Base-by-base conservation (phyloP, 2,113 vertebrate species). In the Antechinus stuartii region DNA sequence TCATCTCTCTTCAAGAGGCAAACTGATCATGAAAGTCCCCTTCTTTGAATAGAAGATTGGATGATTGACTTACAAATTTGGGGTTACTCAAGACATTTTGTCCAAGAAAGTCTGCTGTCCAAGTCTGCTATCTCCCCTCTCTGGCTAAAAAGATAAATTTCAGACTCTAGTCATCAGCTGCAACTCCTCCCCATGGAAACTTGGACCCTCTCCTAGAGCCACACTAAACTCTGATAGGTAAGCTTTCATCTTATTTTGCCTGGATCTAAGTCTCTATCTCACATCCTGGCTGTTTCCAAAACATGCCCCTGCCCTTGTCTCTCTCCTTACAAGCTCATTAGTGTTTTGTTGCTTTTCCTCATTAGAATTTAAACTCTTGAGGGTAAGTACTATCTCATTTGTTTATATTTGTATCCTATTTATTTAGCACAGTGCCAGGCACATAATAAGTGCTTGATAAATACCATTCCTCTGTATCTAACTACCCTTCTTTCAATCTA, bases 211-310 rank as follows among this genome's bases (percentile, higher is more conserved):
- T 84, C 6, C 68, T 22, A 16, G n/a, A 84, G 19, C 35, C n/a
- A 84, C 61, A 76, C 68, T 84, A n/a, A 42, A n/a, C 2, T 84
- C n/a, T 23, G 35, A 84, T 84, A 84, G 68, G n/a, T 42, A 35
- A 84, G 68, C 35, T 84, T 84, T 84, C n/a, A 84, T 84, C n/a
- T 84, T 84, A 84, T 84, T 84, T 57, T 84, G n/a, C n/a, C n/a
- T 84, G 68, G 16, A 42, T 84, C 68, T 42, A 84, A 42, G 68
- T 23, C 61, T 42, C 68, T 84, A 84, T 42, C 35, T 84, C 19
- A 42, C 7, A 84, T 84, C n/a, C 7, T 42, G 16, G 6, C 68
- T 84, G 23, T 8, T 5, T 23, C 12, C 35, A 84, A 84, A 84
- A 42, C 19, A 84, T 0, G 1, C n/a, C 6, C 35, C 68, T 84